Evolutionary conservation across 2,888 invertebrate species (phyloP), one percentile per base, ranked within the genome.

Genomic region (Tryphoninae sp.): DNA sequence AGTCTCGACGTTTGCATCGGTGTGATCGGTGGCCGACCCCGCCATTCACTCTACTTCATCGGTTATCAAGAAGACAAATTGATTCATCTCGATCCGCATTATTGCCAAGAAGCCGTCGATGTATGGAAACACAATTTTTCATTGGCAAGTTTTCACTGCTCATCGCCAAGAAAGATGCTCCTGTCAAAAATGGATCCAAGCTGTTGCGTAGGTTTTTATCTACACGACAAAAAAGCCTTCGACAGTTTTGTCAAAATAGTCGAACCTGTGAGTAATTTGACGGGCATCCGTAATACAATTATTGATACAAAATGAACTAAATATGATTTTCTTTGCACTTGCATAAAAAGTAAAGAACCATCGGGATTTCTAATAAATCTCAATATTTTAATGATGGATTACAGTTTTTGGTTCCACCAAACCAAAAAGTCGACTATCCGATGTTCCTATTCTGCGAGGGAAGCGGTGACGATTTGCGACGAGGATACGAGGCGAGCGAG

Each of bases 31-130:
- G 98, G 98, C 13, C 94, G 96, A 87, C 98, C 98, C 0, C 96
- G 97, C 90, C 98, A 98, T 93, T 97, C 98, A 16, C 93, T 98
- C 49, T 98, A 97, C 92, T 98, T 98, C 93, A 95, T 98, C 83
- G 98, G 98, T 65, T 98, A 96, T 91, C 98, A 98, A 94, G 98
- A 97, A 91, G 97, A 98, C 90, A 96, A 96, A 92, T 92, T 98
- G 80, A 97, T 98, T 87, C 97, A 98, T 90, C 93, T 98, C 86
- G 98, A 98, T 92, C 98, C 98, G 19, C 98, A 98, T 92, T 97
- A 97, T 88, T 97, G 97, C 89, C 98, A 98, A 92, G 97, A 98
- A 92, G 95, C 96, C 92, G 96, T 98, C 45, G 96, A 97, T 92
- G 96, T 97, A 0, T 95, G 95, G 93, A 95, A 95, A 88, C 94